phyloP scores from a whole-genome alignment of 2,888 invertebrate genomes.

The Caradrina clavipalpis region DNA sequence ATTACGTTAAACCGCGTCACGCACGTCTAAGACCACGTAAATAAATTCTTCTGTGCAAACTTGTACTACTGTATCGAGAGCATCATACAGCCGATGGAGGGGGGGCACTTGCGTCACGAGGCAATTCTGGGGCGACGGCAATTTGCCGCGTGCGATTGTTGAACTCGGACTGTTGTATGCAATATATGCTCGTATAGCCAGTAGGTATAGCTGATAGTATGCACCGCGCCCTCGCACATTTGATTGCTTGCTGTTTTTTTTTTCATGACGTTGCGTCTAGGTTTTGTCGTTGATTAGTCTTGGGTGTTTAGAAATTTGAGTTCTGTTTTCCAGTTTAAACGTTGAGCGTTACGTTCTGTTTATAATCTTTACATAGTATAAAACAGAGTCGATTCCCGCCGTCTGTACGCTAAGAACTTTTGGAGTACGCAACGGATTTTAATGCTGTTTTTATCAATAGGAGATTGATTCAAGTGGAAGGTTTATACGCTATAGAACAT shows the following conservation, averaged over 20 bases:
- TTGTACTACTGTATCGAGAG: slow-evolving; percentile 35
- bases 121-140: slow-evolving; percentile 71
- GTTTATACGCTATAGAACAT: too few relatives aligned
- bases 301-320: not conserved
- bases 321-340: not conserved
- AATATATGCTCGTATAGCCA: slow-evolving; percentile 17
- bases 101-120: slow-evolving; percentile 71
- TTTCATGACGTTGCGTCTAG: slow-evolving; percentile 23
- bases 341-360: too few relatives aligned
- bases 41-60: slow-evolving; percentile 4
- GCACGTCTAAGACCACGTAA: not conserved
- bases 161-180: slow-evolving; percentile 64
- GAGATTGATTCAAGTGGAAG: too few relatives aligned
- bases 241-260: slow-evolving; percentile 29
- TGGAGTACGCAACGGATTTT: too few relatives aligned
- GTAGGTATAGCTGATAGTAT: slow-evolving; percentile 20
- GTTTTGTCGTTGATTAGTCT: slow-evolving; percentile 9
- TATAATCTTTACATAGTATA: too few relatives aligned
- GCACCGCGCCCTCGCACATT: slow-evolving; percentile 42
- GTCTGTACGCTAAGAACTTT: too few relatives aligned
- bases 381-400: too few relatives aligned
- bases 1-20: too few relatives aligned
- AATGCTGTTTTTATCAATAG: too few relatives aligned
- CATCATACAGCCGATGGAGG: slow-evolving; percentile 28
- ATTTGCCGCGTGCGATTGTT: slow-evolving; percentile 72